These are phyloP conservation scores for Eptatretus atami DNA, from an alignment of 2,797 vertebrate species.

Conservation along the genomic window DNA sequence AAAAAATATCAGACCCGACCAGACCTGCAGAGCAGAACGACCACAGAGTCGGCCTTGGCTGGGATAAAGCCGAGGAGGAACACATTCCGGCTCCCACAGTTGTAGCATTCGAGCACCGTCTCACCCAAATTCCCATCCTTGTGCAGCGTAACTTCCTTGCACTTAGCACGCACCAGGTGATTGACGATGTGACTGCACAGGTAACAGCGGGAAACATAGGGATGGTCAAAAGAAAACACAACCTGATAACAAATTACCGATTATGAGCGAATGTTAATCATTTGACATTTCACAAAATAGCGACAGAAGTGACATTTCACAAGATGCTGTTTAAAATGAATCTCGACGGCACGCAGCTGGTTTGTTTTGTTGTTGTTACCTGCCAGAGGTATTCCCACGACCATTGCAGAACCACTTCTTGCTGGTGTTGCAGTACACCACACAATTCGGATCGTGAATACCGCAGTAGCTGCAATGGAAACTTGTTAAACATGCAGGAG, in stretches of 20 bases:
- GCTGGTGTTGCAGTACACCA: conserved; percentile 96
- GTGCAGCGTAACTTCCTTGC: conserved; percentile 89
- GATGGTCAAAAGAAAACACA: neutral
- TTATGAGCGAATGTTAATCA: too few relatives aligned
- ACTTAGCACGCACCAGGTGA: conserved; percentile 83
- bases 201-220: conserved; percentile 8
- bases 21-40: conserved; percentile 79
- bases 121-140: conserved; percentile 82
- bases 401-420: conserved; percentile 99
- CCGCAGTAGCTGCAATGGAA: conserved; percentile 47
- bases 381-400: conserved; percentile 90
- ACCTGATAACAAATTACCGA: too few relatives aligned
- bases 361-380: conserved; percentile 17
- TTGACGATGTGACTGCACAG: conserved; percentile 71
- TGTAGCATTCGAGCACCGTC: conserved; percentile 81
- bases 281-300: neutral
- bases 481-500: neutral
- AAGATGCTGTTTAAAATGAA: neutral
- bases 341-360: neutral
- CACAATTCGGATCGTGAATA: conserved; percentile 91
- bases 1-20: neutral
- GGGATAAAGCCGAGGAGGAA: conserved; percentile 92
- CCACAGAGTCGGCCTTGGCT: conserved; percentile 76
- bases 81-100: conserved; percentile 78
- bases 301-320: neutral